These are phyloP conservation scores for Bufo bufo DNA, from an alignment of 2,113 vertebrate genomes.

Conservation along the genomic window DNA sequence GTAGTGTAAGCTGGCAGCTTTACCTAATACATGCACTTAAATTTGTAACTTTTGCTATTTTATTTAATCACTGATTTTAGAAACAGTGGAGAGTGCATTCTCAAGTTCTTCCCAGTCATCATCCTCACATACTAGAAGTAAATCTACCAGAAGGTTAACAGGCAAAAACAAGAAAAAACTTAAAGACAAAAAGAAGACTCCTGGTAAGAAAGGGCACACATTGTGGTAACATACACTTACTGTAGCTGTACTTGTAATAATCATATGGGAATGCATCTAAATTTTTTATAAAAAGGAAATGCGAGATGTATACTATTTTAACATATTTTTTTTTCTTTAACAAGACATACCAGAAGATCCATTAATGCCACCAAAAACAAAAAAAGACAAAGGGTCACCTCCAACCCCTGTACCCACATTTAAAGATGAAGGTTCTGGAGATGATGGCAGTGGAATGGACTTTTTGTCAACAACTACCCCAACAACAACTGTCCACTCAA, in stretches of 20 bases:
- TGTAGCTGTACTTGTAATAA: not conserved
- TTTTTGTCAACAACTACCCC: constrained; percentile 18
- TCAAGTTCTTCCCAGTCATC: constrained; percentile 43
- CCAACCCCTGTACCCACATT: constrained; percentile 29
- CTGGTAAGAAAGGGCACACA: constrained; percentile 12
- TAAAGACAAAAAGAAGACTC: constrained; percentile 31
- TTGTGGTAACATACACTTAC: not conserved
- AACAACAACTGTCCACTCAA: not conserved
- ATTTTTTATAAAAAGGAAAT: not conserved
- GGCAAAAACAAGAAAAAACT: constrained; percentile 44
- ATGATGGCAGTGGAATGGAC: constrained; percentile 54
- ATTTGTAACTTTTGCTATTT: not conserved
- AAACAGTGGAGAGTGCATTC: constrained; percentile 45
- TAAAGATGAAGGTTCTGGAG: constrained; percentile 47
- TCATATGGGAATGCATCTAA: not conserved
- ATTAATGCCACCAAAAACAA: constrained; percentile 37
- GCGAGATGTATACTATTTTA: not conserved
- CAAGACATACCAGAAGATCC: constrained; percentile 33
- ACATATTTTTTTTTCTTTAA: not conserved
- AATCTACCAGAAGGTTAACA: constrained; percentile 32
- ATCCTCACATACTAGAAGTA: constrained; percentile 58
- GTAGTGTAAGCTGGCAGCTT: not conserved
- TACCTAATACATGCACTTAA: not conserved
- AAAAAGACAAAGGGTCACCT: not conserved
- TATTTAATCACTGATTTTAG: not conserved